Evolutionary conservation across 2,888 invertebrate species (phyloP), one percentile per base, ranked within the genome.

Genomic region (Villa cingulata): DNA sequence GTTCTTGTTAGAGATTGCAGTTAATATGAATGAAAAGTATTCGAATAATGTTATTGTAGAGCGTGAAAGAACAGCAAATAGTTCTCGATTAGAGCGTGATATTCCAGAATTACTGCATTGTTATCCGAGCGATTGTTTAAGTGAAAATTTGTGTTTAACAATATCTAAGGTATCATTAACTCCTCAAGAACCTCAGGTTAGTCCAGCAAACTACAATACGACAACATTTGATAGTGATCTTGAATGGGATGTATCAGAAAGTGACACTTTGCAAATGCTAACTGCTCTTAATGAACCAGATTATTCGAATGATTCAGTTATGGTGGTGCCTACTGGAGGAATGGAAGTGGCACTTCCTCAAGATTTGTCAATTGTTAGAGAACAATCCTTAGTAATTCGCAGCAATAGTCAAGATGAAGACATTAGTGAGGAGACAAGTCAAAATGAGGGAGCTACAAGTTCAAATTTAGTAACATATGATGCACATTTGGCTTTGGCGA

Each of bases 1-100:
- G 16, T 92, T 89, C 66, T 75, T 96, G 49, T 72, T 96, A 51
- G 87, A 90, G 66, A 83, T 90, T 66, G 85, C 88, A 29, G 78
- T 89, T 9, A 75, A 68, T 53, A 63, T 68, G 47, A 69, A 67
- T 52, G 62, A 61, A 37, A 70, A 69, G 58, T 45, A 19, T 17
- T 37, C 49, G 16, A 50, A 58, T 23, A 61, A 64, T 45, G 55
- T 55, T 6, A 60, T 54, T 16, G 49, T 52, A 4, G 55, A 55
- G 48, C 55, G 58, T 23, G 57, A 56, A 16, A 47, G 40, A 37
- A 23, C 45, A 18, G 19, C 45, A 44, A 54, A 18, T 47, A 62
- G 61, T 50, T 57, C 60, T 16, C 59, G 62, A 41, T 56, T 62
- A 12, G 56, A 62, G 2, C 57, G 64, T 37, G 67, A 69, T 50